Evolutionary conservation across 2,797 vertebrate genomes (phyloP), one percentile per base, ranked within the genome.

Genomic region (Brachyrhaphis roseni): DNA sequence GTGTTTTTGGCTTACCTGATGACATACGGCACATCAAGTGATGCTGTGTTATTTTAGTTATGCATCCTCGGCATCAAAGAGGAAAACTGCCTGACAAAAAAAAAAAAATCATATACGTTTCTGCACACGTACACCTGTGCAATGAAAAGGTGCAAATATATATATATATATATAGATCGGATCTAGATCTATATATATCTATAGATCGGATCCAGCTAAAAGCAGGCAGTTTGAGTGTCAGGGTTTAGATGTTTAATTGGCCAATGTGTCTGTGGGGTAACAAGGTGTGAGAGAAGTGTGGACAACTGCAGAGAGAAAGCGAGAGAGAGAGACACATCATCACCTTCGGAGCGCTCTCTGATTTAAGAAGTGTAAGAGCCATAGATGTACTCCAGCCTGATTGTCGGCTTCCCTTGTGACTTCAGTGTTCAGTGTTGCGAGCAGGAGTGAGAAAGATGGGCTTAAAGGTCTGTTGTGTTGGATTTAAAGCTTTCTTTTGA

Each of bases 201-300:
- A 51, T n/a, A 12, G 72, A 75, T 84, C 18, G 68, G 79, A 79
- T 76, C 62, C 80, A 86, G 77, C 70, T 77, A 82, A 86, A 87
- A 82, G 78, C 71, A 83, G 73, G 70, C 74, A 80, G 74, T 76
- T 79, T 75, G 78, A 78, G 84, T 92, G 84, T 84, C 81, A 83
- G 84, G 75, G 82, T 90, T 88, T 89, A 84, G 85, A 89, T 81
- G 87, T 91, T 90, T 93, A 93, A 94, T 93, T 92, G 91, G 91
- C 82, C 90, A 80, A 87, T 83, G 78, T 92, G 90, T 87, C 90
- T 90, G 87, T 46, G 20, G 84, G 78, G 82, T 76, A 88, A 84
- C 82, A 80, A 82, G 79, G 79, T 68, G 86, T 85, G 82, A 88
- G 79, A 78, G 82, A 78, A 86, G 75, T 80, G 78, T 73, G 78